Evolutionary conservation across 2,797 vertebrate genomes (phyloP), one percentile per base, ranked within the genome.

Genomic region (Centroberyx gerrardi): DNA sequence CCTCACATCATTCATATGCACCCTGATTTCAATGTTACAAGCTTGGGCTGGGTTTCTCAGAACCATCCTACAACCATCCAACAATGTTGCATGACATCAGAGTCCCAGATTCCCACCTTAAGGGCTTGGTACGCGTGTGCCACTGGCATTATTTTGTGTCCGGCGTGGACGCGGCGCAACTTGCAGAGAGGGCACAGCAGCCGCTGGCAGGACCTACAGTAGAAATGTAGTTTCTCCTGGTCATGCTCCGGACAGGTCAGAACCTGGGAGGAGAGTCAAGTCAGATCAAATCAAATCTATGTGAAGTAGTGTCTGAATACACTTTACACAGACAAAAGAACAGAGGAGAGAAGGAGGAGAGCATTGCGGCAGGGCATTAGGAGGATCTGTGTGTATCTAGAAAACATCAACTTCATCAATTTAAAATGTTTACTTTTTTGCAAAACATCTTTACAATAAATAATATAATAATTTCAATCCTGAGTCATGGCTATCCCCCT

Each of bases 181-280:
- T 97, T 97, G 87, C 98, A 99, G 72, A 99, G 96, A 9, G 97
- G 96, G 84, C 98, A 99, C 40, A 98, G 97, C 78, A 99, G 93
- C 27, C 97, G 94, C 83, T 98, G 97, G 90, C 98, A 99, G 0
- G 97, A 96, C 92, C 96, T 94, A 74, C 98, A 99, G 82, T 98
- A 99, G 84, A 98, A 97, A 80, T 96, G 96, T 61, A 99, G 95
- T 63, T 97, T 97, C 92, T 99, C 98, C 87, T 97, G 97, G 62
- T 96, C 95, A 31, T 99, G 98, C 74, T 99, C 98, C 0, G 97
- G 96, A 89, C 98, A 99, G 60, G 95, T 97, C 88, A 99, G 87
- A 28, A 98, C 97, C 98, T 99, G 76, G 36, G 51, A 9, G 6
- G 17, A 56, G n/a, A 70, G 15, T 1, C 1, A 22, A 40, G 46